Evolutionary conservation across 2,113 vertebrate genomes (phyloP).

Genomic region (Oncorhynchus clarkii): DNA sequence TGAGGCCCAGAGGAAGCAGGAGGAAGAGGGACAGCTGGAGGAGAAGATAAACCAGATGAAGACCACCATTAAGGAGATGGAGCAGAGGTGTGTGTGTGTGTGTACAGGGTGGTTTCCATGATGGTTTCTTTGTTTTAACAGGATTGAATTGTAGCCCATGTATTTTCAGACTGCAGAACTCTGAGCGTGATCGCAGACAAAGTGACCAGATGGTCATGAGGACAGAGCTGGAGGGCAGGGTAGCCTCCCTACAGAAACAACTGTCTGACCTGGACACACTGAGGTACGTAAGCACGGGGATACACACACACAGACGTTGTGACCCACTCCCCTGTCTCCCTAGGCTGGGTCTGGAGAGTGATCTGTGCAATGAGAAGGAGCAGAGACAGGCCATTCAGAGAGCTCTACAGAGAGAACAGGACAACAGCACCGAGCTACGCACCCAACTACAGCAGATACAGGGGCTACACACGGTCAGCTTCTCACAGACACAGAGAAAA

Average conservation of each 20-base stretch:
- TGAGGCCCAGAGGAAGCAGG: conserved; percentile 83
- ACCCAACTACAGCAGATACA: conserved; percentile 90
- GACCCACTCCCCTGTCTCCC: conserved; percentile 2
- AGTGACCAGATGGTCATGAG: conserved; percentile 81
- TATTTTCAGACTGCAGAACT: conserved; percentile 77
- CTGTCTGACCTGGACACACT: conserved; percentile 82
- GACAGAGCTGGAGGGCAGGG: conserved; percentile 78
- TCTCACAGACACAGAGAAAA: neutral
- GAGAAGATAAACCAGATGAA: conserved; percentile 84
- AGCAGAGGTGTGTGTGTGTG: conserved; percentile 78
- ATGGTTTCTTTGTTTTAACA: neutral
- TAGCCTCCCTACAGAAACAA: conserved; percentile 77
- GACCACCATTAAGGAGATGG: conserved; percentile 81
- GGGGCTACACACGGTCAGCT: conserved; percentile 65
- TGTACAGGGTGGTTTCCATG: neutral
- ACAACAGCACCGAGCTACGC: conserved; percentile 82
- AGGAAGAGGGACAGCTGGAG: conserved; percentile 80
- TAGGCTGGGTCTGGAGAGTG: conserved; percentile 86
- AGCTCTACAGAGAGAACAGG: conserved; percentile 85
- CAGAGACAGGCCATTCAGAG: conserved; percentile 86
- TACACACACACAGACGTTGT: neutral
- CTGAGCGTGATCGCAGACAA: conserved; percentile 74
- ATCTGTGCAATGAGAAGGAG: conserved; percentile 88
- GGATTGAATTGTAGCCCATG: neutral
- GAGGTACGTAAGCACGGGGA: conserved; percentile 68